Percentiles rank a stretch among this genome's conserved stretches.
Conservation (phyloP, 2,113 vertebrate genomes). For the Gymnarchus niloticus region DNA sequence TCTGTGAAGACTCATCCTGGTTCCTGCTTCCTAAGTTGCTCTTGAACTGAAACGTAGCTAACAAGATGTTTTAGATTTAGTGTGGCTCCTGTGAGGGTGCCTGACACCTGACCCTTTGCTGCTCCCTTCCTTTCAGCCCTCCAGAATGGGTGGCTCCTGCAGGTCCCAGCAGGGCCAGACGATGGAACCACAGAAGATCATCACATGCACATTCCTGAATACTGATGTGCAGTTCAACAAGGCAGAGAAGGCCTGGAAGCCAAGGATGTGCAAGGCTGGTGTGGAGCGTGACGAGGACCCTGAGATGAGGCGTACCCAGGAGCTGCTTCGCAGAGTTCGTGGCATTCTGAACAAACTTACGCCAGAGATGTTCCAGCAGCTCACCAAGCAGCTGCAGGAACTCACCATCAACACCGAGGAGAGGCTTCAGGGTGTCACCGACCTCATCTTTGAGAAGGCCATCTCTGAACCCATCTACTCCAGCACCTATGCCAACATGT, state of each 20-base stretch:
- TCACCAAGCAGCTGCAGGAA: slow-evolving; percentile 96
- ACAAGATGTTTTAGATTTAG: too few relatives aligned
- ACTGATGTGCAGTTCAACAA: slow-evolving; percentile 94
- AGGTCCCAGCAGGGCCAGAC: slow-evolving; percentile 83
- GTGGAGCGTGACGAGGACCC: slow-evolving; percentile 56
- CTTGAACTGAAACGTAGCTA: too few relatives aligned
- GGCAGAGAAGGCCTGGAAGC: slow-evolving; percentile 94
- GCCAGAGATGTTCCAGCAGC: slow-evolving; percentile 94
- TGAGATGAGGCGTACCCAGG: slow-evolving; percentile 75
- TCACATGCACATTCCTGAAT: slow-evolving; percentile 75
- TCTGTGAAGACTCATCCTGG: neutral
- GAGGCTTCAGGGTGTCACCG: slow-evolving; percentile 92
- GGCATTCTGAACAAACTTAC: slow-evolving; percentile 97
- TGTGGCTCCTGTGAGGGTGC: too few relatives aligned
- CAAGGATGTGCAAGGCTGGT: slow-evolving; percentile 65
- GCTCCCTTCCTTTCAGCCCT: slow-evolving; percentile 60
- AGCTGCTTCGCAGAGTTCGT: slow-evolving; percentile 85
- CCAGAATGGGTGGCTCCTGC: slow-evolving; percentile 74
- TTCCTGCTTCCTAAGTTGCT: too few relatives aligned
- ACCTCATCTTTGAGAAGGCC: slow-evolving; percentile 97
- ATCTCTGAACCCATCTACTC: slow-evolving; percentile 98
- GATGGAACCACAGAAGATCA: slow-evolving; percentile 89
- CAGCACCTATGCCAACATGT: slow-evolving; percentile 99
- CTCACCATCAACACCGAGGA: slow-evolving; percentile 92
- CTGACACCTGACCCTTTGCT: neutral